phyloP scores from a whole-genome alignment of 2,113 vertebrate genomes.

The Colistium nudipinnis region DNA sequence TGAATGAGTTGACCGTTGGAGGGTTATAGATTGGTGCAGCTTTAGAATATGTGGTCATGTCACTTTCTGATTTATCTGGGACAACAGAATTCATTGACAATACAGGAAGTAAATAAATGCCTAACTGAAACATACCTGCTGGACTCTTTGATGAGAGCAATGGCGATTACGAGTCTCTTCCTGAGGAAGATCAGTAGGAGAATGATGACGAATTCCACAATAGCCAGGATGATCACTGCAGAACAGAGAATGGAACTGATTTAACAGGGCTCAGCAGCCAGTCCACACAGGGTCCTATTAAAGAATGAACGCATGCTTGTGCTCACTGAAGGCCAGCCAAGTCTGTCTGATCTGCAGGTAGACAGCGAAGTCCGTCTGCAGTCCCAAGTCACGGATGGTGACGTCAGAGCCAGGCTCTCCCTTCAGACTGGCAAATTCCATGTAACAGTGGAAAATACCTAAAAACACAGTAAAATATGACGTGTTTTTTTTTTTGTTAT shows the following conservation, averaged over 20 bases:
- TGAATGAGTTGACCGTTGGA: not conserved
- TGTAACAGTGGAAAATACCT: slow-evolving; percentile 95
- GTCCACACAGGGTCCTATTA: not conserved
- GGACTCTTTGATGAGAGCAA: slow-evolving; percentile 94
- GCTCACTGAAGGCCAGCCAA: slow-evolving; percentile 94
- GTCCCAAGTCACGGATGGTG: slow-evolving; percentile 88
- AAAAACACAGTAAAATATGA: not conserved
- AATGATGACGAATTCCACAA: slow-evolving; percentile 89
- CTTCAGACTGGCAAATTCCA: slow-evolving; percentile 86
- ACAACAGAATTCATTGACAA: not conserved
- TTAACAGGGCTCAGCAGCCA: not conserved
- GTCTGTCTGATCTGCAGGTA: slow-evolving; percentile 95
- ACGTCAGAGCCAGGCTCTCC: slow-evolving; percentile 85
- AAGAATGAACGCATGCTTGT: not conserved
- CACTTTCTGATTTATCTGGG: not conserved
- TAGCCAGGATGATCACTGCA: slow-evolving; percentile 92
- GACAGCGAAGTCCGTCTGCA: slow-evolving; percentile 91
- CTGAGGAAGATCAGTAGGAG: slow-evolving; percentile 94
- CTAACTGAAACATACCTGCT: slow-evolving; percentile 84
- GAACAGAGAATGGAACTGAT: slow-evolving; percentile 6
- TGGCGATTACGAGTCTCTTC: slow-evolving; percentile 92
- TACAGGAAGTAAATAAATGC: not conserved
- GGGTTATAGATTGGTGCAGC: not conserved
- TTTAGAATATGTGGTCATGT: slow-evolving; percentile 1
- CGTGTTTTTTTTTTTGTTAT: not conserved